Percentiles rank a stretch among this genome's conserved stretches.
phyloP scores from a whole-genome alignment of 2,797 vertebrate species.

The Cirrhinus mrigala region DNA sequence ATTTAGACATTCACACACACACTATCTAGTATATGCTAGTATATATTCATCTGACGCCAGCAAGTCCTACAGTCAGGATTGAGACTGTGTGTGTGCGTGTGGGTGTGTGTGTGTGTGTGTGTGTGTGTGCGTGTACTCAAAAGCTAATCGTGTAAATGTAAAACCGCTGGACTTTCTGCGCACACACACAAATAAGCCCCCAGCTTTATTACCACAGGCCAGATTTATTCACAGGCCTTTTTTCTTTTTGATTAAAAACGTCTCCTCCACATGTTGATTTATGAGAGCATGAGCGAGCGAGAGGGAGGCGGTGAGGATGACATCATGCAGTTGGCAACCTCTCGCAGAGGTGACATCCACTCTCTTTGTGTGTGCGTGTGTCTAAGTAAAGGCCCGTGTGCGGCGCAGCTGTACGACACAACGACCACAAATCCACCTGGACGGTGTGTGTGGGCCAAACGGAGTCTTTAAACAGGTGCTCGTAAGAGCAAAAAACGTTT shows the following conservation, averaged over 20 bases:
- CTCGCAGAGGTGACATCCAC: conserved; percentile 63
- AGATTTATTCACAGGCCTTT: conserved; percentile 78
- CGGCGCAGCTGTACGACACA: conserved; percentile 8
- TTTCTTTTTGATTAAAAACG: conserved; percentile 83
- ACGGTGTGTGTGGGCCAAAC: conserved; percentile 24
- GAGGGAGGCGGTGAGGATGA: conserved; percentile 66
- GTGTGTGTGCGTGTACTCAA: neutral
- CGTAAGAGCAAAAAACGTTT: neutral
- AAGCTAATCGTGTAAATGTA: conserved; percentile 48
- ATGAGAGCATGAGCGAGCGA: conserved; percentile 64
- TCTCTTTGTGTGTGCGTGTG: conserved; percentile 30
- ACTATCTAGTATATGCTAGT: neutral
- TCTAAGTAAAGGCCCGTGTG: conserved; percentile 20
- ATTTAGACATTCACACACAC: neutral
- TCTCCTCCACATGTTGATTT: conserved; percentile 77
- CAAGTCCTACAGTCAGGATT: neutral
- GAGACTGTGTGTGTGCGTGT: neutral
- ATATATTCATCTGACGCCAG: neutral
- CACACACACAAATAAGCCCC: conserved; percentile 45
- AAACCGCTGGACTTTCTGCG: conserved; percentile 29
- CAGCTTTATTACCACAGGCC: conserved; percentile 68
- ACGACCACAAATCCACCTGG: conserved; percentile 8
- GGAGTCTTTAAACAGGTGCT: neutral
- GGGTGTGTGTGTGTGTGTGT: neutral
- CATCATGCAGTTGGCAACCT: conserved; percentile 76